phyloP scores from a whole-genome alignment of 2,797 vertebrate genomes.

The Gymnopithys bicolor region DNA sequence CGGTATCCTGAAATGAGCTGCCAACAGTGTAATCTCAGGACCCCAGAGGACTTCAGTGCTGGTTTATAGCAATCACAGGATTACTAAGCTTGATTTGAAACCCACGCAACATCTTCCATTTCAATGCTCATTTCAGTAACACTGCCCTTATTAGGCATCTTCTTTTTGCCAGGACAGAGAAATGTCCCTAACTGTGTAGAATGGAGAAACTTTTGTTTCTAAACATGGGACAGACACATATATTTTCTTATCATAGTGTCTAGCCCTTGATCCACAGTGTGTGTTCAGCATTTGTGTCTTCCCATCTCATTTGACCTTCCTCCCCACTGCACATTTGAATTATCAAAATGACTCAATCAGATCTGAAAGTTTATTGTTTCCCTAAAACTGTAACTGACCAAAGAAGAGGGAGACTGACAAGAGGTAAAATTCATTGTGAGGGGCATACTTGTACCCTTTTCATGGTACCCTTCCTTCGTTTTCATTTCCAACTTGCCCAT shows the following conservation, averaged over 20 bases:
- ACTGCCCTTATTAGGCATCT: neutral
- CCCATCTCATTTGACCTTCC: too few species aligned
- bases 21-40: neutral
- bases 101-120: neutral
- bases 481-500: neutral
- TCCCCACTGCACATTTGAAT: neutral
- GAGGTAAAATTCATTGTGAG: neutral
- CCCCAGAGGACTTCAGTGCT: neutral
- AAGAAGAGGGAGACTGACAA: neutral
- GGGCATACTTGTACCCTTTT: neutral
- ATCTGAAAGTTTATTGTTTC: neutral
- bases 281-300: too few species aligned
- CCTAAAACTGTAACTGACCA: neutral
- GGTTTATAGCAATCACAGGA: neutral
- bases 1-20: neutral
- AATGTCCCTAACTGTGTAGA: neutral
- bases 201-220: neutral
- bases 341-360: neutral
- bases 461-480: neutral
- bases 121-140: neutral
- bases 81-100: neutral
- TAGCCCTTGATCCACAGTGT: too few species aligned
- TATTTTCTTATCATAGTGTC: neutral
- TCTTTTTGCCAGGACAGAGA: neutral
- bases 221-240: neutral